Conservation (phyloP, 2,113 vertebrate species). For the Sakesphorus luctuosus region DNA sequence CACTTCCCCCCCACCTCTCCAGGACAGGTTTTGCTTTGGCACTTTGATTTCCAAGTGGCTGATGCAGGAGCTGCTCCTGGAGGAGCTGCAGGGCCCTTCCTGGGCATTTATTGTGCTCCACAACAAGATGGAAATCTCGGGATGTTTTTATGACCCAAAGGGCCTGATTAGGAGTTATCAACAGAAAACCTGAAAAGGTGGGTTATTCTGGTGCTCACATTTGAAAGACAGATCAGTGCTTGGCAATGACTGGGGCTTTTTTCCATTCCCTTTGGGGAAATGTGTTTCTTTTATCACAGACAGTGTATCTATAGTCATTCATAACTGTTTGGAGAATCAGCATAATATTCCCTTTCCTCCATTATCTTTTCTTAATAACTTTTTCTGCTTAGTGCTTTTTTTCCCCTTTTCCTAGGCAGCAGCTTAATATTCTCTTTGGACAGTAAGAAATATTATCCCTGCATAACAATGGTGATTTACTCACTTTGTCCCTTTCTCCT, state of each 20-base stretch:
- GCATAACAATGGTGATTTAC: conserved; percentile 33
- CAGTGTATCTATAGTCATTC: conserved; percentile 52
- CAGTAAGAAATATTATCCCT: conserved; percentile 49
- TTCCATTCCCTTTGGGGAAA: conserved; percentile 21
- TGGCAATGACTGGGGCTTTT: not conserved
- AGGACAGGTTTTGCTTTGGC: not conserved
- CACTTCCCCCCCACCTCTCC: no score
- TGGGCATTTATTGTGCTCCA: conserved; percentile 39
- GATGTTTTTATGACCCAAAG: conserved; percentile 36
- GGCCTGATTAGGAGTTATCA: conserved; percentile 58
- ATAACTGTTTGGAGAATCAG: conserved; percentile 57
- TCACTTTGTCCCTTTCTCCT: conserved; percentile 53
- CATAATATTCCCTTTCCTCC: conserved; percentile 49
- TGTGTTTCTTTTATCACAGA: conserved; percentile 55
- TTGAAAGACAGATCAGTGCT: conserved; percentile 11
- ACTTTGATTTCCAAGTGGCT: not conserved
- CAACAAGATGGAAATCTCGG: conserved; percentile 42
- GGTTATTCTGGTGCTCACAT: not conserved
- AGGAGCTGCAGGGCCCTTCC: not conserved
- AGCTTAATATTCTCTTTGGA: conserved; percentile 59
- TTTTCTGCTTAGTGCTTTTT: conserved; percentile 11
- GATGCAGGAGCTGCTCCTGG: not conserved
- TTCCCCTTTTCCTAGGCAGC: not conserved
- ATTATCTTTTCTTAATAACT: conserved; percentile 59
- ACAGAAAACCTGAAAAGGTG: conserved; percentile 35